phyloP scores from a whole-genome alignment of 2,888 invertebrate genomes.

The Cactoblastis cactorum region DNA sequence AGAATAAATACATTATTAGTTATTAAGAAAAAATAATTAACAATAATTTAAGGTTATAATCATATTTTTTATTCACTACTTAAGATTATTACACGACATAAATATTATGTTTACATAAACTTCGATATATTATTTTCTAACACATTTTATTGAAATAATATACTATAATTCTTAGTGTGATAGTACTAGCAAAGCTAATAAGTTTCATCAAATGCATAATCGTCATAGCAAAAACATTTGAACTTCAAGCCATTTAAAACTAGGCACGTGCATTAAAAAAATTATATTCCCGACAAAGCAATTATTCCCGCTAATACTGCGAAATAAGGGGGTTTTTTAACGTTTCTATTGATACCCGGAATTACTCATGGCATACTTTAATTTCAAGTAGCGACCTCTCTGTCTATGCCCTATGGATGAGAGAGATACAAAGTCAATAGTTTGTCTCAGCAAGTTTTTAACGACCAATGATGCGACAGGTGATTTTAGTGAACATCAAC shows the following conservation, averaged over 20 bases:
- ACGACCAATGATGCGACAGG: constrained; percentile 9
- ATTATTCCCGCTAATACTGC: constrained; percentile 4
- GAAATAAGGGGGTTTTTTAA: constrained; percentile 1
- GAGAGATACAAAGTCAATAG: neutral
- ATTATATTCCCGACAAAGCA: constrained; percentile 11
- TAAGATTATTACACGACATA: no score
- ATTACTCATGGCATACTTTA: neutral
- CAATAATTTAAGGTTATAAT: no score
- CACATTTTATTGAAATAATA: neutral
- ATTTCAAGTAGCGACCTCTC: neutral
- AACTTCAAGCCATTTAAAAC: constrained; percentile 6
- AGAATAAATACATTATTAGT: no score
- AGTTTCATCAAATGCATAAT: neutral
- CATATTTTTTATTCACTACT: no score
- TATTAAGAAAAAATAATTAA: no score
- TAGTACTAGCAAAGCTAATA: neutral
- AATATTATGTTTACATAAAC: no score
- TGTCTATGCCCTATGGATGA: neutral
- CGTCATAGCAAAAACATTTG: neutral
- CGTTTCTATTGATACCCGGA: constrained; percentile 1
- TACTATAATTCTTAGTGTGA: neutral
- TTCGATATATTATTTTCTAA: neutral
- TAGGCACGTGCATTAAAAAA: neutral
- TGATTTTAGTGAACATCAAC: no score
- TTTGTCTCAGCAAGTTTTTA: neutral